These are phyloP conservation scores for Drosophila borealis DNA, from an alignment of 2,888 invertebrate genomes.

Conservation along the genomic window DNA sequence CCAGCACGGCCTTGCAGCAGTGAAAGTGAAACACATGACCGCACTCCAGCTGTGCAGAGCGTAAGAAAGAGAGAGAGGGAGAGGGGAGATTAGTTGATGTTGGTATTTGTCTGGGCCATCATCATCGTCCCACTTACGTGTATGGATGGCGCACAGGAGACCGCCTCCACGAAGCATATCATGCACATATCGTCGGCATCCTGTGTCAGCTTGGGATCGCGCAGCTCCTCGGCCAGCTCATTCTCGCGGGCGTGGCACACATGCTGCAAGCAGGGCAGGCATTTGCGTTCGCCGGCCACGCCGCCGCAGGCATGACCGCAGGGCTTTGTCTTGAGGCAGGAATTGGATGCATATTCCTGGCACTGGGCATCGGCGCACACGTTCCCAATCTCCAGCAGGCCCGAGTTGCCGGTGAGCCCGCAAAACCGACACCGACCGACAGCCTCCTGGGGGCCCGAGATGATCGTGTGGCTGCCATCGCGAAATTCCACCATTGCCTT, in stretches of 20 bases:
- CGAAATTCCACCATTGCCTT: constrained; percentile 96
- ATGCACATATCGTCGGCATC: constrained; percentile 99
- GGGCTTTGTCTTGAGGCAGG: constrained; percentile 92
- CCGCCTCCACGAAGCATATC: constrained; percentile 99
- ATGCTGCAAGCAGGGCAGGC: constrained; percentile 95
- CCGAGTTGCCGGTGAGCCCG: constrained; percentile 92
- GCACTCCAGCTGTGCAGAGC: constrained; percentile 90
- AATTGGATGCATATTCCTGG: constrained; percentile 88
- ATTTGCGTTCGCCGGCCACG: constrained; percentile 92
- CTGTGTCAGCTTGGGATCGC: constrained; percentile 89
- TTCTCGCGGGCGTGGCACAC: constrained; percentile 88
- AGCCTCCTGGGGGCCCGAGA: constrained; percentile 85
- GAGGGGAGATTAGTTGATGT: background rate
- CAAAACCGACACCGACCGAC: constrained; percentile 96
- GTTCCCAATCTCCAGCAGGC: constrained; percentile 95
- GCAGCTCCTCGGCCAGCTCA: constrained; percentile 80
- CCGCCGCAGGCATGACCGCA: constrained; percentile 98
- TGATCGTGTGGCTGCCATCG: constrained; percentile 87
- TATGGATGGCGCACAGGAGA: constrained; percentile 97
- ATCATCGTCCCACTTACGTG: constrained; percentile 86
- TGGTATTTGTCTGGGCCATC: too few species aligned
- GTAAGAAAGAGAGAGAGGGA: too few species aligned
- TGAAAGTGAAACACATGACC: constrained; percentile 98
- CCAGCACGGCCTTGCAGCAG: constrained; percentile 94
- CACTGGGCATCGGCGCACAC: constrained; percentile 98